A percentile compares a stretch with the other conserved stretches of the same genome.
phyloP scores from a whole-genome alignment of 2,113 vertebrate genomes.

The Aramus guarauna region DNA sequence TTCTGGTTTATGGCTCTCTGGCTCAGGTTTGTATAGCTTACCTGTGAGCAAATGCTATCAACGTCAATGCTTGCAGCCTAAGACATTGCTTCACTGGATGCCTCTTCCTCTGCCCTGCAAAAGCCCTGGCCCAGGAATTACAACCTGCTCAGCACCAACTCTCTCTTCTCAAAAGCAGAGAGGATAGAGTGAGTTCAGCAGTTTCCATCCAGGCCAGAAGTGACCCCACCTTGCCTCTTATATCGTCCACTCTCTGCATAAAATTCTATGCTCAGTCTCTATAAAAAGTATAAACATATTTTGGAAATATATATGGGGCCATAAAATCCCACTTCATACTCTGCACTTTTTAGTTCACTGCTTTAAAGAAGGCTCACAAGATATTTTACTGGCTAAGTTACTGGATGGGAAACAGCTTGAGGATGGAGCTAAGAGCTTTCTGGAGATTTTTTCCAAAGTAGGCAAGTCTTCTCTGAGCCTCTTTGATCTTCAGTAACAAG shows the following conservation, averaged over 20 bases:
- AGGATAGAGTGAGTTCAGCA: neutral
- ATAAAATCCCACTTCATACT: neutral
- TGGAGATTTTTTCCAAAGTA: conserved; percentile 28
- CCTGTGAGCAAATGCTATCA: neutral
- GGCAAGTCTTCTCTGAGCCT: neutral
- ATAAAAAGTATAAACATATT: neutral
- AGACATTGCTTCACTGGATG: neutral
- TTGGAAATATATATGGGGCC: neutral
- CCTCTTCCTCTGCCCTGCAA: neutral
- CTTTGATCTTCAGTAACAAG: conserved; percentile 44
- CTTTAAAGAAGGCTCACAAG: neutral
- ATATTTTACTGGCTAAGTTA: neutral
- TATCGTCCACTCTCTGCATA: neutral
- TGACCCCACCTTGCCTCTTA: neutral
- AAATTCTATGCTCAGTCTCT: neutral
- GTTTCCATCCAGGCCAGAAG: neutral
- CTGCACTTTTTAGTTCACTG: neutral
- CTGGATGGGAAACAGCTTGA: neutral
- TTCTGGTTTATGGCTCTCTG: neutral
- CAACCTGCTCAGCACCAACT: neutral
- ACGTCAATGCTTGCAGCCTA: neutral
- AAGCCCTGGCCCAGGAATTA: neutral
- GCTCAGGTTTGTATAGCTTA: neutral
- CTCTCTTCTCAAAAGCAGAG: neutral
- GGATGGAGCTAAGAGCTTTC: conserved; percentile 19